Evolutionary conservation across 1,140 invertebrate species (phyloP).

Genomic region (Drosophila takahashii): DNA sequence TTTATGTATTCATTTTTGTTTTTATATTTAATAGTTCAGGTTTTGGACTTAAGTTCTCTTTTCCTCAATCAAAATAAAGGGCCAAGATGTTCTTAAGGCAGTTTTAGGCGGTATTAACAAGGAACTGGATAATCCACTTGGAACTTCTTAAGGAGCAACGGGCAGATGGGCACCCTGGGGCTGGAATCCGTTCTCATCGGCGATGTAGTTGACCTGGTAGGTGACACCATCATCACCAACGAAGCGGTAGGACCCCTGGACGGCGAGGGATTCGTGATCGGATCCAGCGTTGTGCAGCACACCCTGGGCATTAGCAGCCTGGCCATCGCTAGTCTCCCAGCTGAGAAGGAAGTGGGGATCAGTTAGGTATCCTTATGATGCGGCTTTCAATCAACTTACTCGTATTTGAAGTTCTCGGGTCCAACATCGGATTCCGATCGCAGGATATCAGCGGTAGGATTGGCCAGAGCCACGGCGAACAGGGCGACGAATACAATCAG

Average conservation of each 20-base stretch:
- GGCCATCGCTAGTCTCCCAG: constrained; percentile 87
- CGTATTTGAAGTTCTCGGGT: constrained; percentile 40
- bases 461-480: constrained; percentile 52
- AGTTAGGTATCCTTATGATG: neutral
- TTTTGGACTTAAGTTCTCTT: neutral
- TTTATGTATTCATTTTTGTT: constrained; percentile 15
- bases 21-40: constrained; percentile 4
- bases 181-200: constrained; percentile 88
- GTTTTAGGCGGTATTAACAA: constrained; percentile 10
- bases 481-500: constrained; percentile 68
- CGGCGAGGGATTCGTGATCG: constrained; percentile 48
- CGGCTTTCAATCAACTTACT: constrained; percentile 16
- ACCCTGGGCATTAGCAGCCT: constrained; percentile 69
- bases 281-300: neutral
- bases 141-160: constrained; percentile 79
- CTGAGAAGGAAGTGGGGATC: constrained; percentile 11
- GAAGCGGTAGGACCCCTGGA: constrained; percentile 43
- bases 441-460: too few species aligned
- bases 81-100: too few species aligned
- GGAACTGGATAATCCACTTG: constrained; percentile 7
- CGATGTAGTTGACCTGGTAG: constrained; percentile 57
- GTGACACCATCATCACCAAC: constrained; percentile 51
- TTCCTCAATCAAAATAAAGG: too few species aligned
- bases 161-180: constrained; percentile 87
- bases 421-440: constrained; percentile 34